Base-by-base conservation (phyloP, 2,113 vertebrate species). In the Platysteira castanea region DNA sequence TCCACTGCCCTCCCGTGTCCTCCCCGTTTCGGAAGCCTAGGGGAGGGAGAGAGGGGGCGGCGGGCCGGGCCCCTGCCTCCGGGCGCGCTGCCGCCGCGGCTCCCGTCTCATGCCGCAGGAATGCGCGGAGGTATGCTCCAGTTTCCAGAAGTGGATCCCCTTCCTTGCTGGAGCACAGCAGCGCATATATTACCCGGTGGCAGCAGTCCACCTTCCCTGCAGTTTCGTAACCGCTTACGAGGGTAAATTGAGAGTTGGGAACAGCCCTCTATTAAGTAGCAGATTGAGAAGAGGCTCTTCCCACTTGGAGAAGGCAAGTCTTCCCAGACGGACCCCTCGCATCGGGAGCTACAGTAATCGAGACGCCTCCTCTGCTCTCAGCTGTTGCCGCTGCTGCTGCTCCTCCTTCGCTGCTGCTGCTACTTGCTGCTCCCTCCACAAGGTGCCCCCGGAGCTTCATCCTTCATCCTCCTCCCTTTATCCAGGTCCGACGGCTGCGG, bases 261-360 rank as follows among this genome's bases (percentile, higher is more conserved):
- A 97, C 99, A 98, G 98, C 99, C 99, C 98, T 99, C 98, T 98
- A 97, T 99, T 99, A 99, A 99, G 99, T 98, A 99, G 98, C 99
- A 96, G 98, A 96, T 97, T 95, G 98, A 96, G 97, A 96, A 97
- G 97, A 98, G 98, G 95, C 96, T 98, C 98, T 98, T 98, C 98
- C 98, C 99, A 99, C 98, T 99, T 98, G 98, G 97, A 98, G 92
- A 90, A 96, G 98, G 98, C 97, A 87, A 98, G 98, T 97, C 96
- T 97, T 98, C 96, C 97, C 98, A 97, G 96, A 93, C 95, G 96
- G 95, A 97, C 90, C 92, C 95, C 95, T 95, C 69, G 50, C 92
- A 86, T 79, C 67, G 54, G 95, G 96, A 93, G 96, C 97, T 87
- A 92, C 90, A 68, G 75, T 54, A 18, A 76, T 7, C 82, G 50